A percentile compares a stretch with the other conserved stretches of the same genome.
Conservation (phyloP, 2,113 vertebrate genomes). For the Bostrychus sinensis region DNA sequence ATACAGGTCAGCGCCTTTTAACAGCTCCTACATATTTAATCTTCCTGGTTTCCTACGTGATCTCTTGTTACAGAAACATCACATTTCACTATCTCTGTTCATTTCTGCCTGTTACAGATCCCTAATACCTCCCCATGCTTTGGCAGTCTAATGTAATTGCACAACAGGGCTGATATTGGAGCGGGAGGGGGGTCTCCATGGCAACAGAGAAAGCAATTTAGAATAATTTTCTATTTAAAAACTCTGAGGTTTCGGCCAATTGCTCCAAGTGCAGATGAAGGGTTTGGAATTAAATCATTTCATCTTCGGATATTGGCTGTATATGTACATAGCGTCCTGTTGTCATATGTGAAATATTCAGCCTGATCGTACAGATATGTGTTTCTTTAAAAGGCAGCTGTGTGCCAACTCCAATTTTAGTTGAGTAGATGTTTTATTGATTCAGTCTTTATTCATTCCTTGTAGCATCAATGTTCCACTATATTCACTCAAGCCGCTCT, state of each 20-base stretch:
- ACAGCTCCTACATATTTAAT: constrained; percentile 78
- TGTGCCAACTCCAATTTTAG: constrained; percentile 69
- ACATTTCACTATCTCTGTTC: constrained; percentile 60
- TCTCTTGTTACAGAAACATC: constrained; percentile 76
- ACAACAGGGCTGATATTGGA: constrained; percentile 65
- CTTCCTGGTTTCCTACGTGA: constrained; percentile 68
- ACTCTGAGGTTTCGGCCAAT: constrained; percentile 67
- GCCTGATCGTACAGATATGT: constrained; percentile 62
- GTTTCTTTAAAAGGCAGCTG: constrained; percentile 57
- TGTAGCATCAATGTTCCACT: constrained; percentile 54
- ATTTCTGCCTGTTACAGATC: constrained; percentile 63
- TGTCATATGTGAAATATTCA: constrained; percentile 51
- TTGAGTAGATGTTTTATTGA: constrained; percentile 72
- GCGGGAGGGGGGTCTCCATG: constrained; percentile 66
- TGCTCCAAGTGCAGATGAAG: constrained; percentile 39
- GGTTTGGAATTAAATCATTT: constrained; percentile 58
- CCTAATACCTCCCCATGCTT: constrained; percentile 72
- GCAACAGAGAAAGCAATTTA: constrained; percentile 77
- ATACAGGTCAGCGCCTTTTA: constrained; percentile 81
- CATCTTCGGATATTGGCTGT: constrained; percentile 63
- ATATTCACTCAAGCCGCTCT: constrained; percentile 50
- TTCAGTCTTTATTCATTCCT: constrained; percentile 69
- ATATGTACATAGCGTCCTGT: constrained; percentile 33
- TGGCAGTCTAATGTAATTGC: constrained; percentile 74
- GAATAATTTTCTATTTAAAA: constrained; percentile 78